Evolutionary conservation across 1,140 invertebrate genomes (phyloP).

Genomic region (Dendroctonus ponderosae): DNA sequence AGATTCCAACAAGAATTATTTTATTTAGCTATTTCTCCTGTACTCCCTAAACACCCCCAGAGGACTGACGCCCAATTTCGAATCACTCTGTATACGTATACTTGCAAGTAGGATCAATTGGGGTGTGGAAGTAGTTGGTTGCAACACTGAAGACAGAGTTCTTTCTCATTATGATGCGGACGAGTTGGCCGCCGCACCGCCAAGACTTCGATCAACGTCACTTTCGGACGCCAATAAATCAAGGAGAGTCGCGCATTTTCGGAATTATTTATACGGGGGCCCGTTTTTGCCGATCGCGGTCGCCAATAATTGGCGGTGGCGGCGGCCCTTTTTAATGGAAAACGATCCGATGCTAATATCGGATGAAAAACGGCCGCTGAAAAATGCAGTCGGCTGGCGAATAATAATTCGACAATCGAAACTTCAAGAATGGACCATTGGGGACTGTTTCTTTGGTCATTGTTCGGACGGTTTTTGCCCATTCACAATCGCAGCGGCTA

Average conservation of each 20-base stretch:
- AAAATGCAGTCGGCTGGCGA: slow-evolving; percentile 12
- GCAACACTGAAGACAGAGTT: too few species aligned
- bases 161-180: too few species aligned
- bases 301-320: slow-evolving; percentile 21
- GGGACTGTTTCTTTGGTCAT: too few species aligned
- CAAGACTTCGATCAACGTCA: slow-evolving; percentile 22
- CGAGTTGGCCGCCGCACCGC: slow-evolving; percentile 1
- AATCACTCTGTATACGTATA: too few species aligned
- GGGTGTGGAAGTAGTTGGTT: too few species aligned
- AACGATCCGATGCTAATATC: slow-evolving; percentile 17
- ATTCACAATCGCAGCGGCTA: too few species aligned
- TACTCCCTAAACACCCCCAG: too few species aligned
- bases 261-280: slow-evolving; percentile 22
- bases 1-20: too few species aligned
- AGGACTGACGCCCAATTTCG: too few species aligned
- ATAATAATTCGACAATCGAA: slow-evolving; percentile 21
- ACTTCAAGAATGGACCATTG: slow-evolving; percentile 2
- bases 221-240: slow-evolving; percentile 17
- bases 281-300: slow-evolving; percentile 12
- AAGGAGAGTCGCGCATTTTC: slow-evolving; percentile 16
- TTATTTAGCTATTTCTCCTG: too few species aligned
- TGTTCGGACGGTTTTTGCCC: too few species aligned
- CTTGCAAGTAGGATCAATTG: too few species aligned
- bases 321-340: slow-evolving; percentile 19
- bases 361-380: slow-evolving; percentile 15